A percentile compares a stretch with the other conserved stretches of the same genome.
phyloP scores from a whole-genome alignment of 2,797 vertebrate genomes.

The Sebastes hopkinsi region DNA sequence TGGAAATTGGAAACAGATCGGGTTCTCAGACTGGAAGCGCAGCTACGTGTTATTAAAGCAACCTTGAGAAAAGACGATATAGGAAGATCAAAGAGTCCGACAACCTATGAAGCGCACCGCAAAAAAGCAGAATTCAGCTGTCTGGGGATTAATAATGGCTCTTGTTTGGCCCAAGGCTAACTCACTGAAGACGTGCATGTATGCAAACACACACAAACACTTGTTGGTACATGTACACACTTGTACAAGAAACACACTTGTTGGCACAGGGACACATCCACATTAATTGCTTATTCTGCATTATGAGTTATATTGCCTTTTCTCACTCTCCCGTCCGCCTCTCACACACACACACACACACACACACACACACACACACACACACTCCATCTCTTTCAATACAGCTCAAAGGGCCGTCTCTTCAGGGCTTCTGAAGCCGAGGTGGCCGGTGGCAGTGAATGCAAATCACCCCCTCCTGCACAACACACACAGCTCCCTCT shows the following conservation, averaged over 20 bases:
- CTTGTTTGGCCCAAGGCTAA: slow-evolving; percentile 10
- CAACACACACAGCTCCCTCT: slow-evolving; percentile 24
- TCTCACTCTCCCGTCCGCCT: slow-evolving; percentile 26
- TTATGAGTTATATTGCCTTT: slow-evolving; percentile 8
- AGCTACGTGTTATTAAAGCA: slow-evolving; percentile 29
- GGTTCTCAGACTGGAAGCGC: neutral
- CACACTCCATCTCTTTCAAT: slow-evolving; percentile 60
- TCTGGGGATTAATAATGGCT: slow-evolving; percentile 47
- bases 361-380: neutral
- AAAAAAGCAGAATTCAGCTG: slow-evolving; percentile 35
- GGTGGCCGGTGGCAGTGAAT: slow-evolving; percentile 78
- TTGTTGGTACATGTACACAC: neutral
- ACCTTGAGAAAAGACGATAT: slow-evolving; percentile 49
- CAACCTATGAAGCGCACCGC: slow-evolving; percentile 14
- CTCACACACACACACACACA: slow-evolving; percentile 17
- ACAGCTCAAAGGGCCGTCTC: slow-evolving; percentile 80
- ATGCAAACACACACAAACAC: slow-evolving; percentile 12
- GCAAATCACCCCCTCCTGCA: slow-evolving; percentile 69
- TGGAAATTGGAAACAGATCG: slow-evolving; percentile 9
- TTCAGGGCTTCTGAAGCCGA: slow-evolving; percentile 79
- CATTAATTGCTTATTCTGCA: slow-evolving; percentile 13
- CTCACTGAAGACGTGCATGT: slow-evolving; percentile 19
- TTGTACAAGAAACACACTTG: neutral
- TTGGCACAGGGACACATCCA: neutral
- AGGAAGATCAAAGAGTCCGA: slow-evolving; percentile 46